Percentiles rank a stretch among this genome's conserved stretches.
Conservation (phyloP, 2,797 vertebrate species). For the Tragelaphus eurycerus region DNA sequence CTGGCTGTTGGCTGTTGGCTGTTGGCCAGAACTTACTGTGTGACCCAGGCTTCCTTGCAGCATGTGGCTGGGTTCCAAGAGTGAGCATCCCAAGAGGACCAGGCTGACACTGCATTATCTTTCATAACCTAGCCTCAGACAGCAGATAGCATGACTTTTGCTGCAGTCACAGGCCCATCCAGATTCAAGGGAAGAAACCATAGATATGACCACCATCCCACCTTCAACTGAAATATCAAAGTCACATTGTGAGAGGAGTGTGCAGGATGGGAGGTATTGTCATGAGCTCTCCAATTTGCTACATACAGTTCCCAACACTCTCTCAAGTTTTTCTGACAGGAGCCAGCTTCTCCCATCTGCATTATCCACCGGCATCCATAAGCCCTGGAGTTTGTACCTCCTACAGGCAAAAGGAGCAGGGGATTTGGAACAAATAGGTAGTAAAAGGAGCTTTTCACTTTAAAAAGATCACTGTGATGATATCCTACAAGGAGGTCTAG, state of each 20-base stretch:
- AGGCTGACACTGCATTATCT: background rate
- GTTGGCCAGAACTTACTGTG: background rate
- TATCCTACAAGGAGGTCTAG: background rate
- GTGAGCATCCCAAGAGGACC: background rate
- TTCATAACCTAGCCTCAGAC: background rate
- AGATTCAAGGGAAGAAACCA: background rate
- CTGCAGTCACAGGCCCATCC: background rate
- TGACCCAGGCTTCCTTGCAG: background rate
- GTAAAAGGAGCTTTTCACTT: slow-evolving; percentile 27
- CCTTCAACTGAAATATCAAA: background rate
- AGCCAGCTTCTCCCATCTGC: background rate
- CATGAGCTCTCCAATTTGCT: background rate
- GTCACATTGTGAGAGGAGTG: background rate
- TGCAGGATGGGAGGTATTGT: background rate
- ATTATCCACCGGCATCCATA: background rate
- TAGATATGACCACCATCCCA: background rate
- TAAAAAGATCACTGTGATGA: background rate
- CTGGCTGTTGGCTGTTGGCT: background rate
- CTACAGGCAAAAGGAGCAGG: background rate
- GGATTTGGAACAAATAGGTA: slow-evolving; percentile 5
- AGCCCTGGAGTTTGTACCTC: background rate
- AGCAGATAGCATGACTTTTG: background rate
- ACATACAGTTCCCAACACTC: background rate
- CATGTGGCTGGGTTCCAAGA: background rate
- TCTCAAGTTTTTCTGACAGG: background rate